Base-by-base conservation (phyloP, 2,888 invertebrate species). In the Ophonus ardosiacus region DNA sequence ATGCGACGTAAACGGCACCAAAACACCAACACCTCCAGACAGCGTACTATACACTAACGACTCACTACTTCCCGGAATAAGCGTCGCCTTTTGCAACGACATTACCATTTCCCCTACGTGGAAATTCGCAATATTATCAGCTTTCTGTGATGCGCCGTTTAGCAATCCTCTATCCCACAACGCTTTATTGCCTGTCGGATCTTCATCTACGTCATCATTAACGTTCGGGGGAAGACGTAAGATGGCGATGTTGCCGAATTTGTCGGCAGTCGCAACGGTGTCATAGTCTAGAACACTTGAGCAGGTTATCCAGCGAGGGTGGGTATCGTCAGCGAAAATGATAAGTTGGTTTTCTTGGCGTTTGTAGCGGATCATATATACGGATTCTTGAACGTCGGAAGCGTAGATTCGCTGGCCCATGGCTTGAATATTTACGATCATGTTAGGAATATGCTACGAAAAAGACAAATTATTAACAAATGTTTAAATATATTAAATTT, bases 191-290 rank as follows among this genome's bases (percentile, higher is more conserved):
- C 99, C 99, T 0, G 99, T 99, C 0, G 99, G 99, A 92, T 99
- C 99, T 92, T 99, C 99, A 90, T 99, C 99, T 0, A 99, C 98
- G 90, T 99, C 99, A 91, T 99, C 99, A 31, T 96, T 97, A 0
- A 98, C 96, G 85, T 97, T 97, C 81, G 96, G 95, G 0, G 99
- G 98, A 83, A 99, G 91, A 65, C 98, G 94, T 89, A 98, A 96
- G 84, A 99, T 95, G 85, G 97, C 95, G 87, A 99, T 93, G 90
- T 98, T 99, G 43, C 99, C 99, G 92, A 99, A 99, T 92, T 99
- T 99, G 91, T 99, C 99, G 7, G 98, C 97, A 86, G 97, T 96
- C 0, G 98, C 99, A 15, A 99, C 96, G 0, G 99, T 99, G 90
- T 98, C 98, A 89, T 98, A 99, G 92, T 99, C 99, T 76, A 99